phyloP scores from a whole-genome alignment of 2,113 vertebrate species.

The Brevimyrus niger region DNA sequence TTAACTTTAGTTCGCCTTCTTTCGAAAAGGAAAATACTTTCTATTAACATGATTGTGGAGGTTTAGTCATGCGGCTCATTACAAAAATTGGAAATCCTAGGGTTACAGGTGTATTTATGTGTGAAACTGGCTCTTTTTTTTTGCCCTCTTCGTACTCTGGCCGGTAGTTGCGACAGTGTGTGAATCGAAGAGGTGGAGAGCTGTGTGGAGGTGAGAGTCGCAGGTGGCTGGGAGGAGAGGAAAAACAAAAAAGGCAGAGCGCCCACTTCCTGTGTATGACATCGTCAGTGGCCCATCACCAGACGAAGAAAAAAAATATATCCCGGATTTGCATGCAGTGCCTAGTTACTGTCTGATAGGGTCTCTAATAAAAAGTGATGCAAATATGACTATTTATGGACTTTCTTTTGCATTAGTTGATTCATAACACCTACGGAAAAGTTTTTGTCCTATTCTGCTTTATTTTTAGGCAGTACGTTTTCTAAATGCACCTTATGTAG shows the following conservation, averaged over 20 bases:
- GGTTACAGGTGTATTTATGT: neutral
- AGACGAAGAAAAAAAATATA: neutral
- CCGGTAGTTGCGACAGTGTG: neutral
- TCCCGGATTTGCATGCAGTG: neutral
- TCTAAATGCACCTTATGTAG: neutral
- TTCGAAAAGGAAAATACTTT: neutral
- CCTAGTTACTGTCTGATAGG: neutral
- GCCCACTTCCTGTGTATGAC: conserved; percentile 71
- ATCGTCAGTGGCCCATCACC: neutral
- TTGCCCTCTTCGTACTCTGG: neutral
- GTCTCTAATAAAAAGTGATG: neutral
- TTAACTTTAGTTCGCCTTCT: neutral
- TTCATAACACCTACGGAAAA: neutral
- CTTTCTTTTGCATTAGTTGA: neutral
- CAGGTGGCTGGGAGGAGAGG: conserved; percentile 43
- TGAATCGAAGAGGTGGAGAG: neutral
- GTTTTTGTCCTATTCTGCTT: neutral
- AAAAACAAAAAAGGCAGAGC: conserved; percentile 44
- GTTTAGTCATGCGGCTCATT: neutral
- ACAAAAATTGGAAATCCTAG: neutral
- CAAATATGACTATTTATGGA: neutral
- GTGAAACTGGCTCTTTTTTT: neutral
- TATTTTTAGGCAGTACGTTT: neutral
- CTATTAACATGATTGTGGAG: neutral
- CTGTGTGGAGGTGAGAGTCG: conserved; percentile 57